Evolutionary conservation across 2,888 invertebrate species (phyloP), one percentile per base, ranked within the genome.

Genomic region (Drosophila pseudotalamancana): DNA sequence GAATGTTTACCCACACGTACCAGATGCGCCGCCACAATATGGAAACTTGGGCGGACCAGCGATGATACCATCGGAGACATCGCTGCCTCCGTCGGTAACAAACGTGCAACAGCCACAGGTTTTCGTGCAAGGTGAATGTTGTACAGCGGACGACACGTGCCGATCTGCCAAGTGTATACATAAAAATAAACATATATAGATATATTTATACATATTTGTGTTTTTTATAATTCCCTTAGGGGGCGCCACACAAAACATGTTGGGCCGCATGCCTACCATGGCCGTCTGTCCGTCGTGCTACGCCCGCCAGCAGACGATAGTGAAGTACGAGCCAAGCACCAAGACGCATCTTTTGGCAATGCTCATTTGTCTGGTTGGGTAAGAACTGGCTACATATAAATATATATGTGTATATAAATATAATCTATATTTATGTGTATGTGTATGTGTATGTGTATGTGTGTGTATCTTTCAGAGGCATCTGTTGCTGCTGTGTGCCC

Each of bases 401-500:
- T 19, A n/a, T 35, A 4, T 35, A 12, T 21, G 21, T 37, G 3
- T 14, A 23, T 23, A 9, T 23, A 9, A 19, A n/a, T 19, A n/a
- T 23, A 4, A 27, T 6, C 4, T 9, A 27, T 9, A 18, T 18
- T 5, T 18, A 11, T 9, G n/a, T n/a, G n/a, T n/a, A n/a, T n/a
- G n/a, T 18, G 18, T 6, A 6, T 25, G 25, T 25, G 1, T 25
- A 6, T 25, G 6, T 25, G 6, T 8, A 25, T 9, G 25, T 8
- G 11, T 3, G 11, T 29, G 6, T 9, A 6, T 18, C 6, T 23
- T 56, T 73, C 21, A 79, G 78, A 23, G 78, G 78, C 59, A 23
- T 74, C 18, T 89, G 87, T 35, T 89, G 88, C 57, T 77, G 72
- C 25, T 88, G 89, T 55, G 72, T 89, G 25, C 89, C 88, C 0